Evolutionary conservation across 92 coral and sea anemone genomes (phyloP).

Genomic region (Palythoa caribaeorum): DNA sequence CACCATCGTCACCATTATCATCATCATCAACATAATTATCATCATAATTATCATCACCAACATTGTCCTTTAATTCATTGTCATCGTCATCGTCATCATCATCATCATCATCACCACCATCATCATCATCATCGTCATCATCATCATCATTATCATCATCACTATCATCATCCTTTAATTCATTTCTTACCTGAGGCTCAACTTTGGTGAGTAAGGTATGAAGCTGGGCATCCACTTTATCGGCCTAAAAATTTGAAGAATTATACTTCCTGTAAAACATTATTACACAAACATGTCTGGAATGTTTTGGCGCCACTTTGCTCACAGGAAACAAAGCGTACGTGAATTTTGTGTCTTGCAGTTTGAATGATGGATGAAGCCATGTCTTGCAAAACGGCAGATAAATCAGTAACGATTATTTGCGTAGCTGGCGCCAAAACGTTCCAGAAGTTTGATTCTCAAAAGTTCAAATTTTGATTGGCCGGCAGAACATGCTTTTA

Average conservation of each 20-base stretch:
- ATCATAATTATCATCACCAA: not conserved
- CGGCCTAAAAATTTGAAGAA: conserved; percentile 72
- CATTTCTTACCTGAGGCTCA: conserved; percentile 79
- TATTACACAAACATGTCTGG: no score
- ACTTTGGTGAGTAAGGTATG: conserved; percentile 83
- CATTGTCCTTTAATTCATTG: not conserved
- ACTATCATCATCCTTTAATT: not conserved
- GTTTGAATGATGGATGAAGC: no score
- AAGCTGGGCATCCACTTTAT: conserved; percentile 94
- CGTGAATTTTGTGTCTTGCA: no score
- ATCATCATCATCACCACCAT: not conserved
- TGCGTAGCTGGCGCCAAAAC: no score
- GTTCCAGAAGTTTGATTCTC: no score
- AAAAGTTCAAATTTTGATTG: no score
- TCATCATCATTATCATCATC: not conserved
- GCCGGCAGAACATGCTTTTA: no score
- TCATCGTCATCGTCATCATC: not conserved
- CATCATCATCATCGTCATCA: not conserved
- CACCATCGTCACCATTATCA: not conserved
- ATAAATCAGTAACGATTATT: no score
- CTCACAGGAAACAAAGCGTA: no score
- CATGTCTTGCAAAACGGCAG: no score
- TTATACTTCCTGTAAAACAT: not conserved
- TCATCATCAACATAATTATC: not conserved
- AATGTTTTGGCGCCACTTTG: no score